Evolutionary conservation across 1,140 invertebrate genomes (phyloP).

Genomic region (Physella acuta): DNA sequence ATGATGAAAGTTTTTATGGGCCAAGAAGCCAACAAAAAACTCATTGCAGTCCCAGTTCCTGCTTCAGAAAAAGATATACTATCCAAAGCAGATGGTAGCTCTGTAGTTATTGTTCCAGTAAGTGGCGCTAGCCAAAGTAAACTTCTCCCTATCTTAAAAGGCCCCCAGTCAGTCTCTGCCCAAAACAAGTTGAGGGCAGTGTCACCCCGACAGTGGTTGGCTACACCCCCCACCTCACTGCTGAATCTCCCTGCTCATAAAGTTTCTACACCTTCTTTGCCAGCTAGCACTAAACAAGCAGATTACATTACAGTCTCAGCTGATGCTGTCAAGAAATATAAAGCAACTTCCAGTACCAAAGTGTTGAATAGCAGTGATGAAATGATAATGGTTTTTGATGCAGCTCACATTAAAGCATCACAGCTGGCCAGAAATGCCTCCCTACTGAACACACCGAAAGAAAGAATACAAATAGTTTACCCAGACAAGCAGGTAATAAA

Average conservation of each 20-base stretch:
- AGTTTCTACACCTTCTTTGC: too few relatives aligned
- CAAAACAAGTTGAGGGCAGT: not conserved
- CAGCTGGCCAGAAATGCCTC: too few relatives aligned
- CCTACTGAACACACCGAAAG: too few relatives aligned
- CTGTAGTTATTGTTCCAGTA: constrained; percentile 8
- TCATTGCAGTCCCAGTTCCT: constrained; percentile 15
- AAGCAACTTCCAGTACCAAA: not conserved
- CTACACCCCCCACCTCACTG: not conserved
- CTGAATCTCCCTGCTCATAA: too few relatives aligned
- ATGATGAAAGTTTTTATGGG: not conserved
- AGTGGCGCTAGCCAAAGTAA: not conserved
- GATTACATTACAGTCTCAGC: not conserved
- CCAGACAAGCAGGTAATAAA: too few relatives aligned
- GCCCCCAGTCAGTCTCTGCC: not conserved
- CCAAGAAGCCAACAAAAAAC: constrained; percentile 14
- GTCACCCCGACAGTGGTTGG: not conserved
- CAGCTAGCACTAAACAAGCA: too few relatives aligned
- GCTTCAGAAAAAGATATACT: not conserved
- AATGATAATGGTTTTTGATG: constrained; percentile 20
- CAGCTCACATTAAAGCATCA: constrained; percentile 8
- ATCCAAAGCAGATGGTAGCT: not conserved
- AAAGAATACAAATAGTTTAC: too few relatives aligned
- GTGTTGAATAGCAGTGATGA: constrained; percentile 12
- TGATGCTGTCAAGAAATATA: not conserved
- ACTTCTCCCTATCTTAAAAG: not conserved